Evolutionary conservation across 2,797 vertebrate genomes (phyloP), one percentile per base, ranked within the genome.

Genomic region (Phataginus tricuspis): DNA sequence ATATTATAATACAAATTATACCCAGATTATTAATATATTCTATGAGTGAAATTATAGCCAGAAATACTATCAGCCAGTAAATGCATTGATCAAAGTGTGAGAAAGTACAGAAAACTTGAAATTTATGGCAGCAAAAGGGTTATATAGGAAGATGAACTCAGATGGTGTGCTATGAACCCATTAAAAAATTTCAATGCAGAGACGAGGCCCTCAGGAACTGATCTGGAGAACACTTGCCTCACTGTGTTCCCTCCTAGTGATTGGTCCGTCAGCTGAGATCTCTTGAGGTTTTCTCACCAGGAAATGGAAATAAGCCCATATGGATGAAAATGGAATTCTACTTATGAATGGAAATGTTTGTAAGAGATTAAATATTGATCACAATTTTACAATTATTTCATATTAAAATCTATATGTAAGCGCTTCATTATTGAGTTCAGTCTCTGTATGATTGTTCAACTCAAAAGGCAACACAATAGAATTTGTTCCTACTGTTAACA

Each of bases 311-410:
- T 93, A 97, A 98, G 85, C 42, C 91, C 89, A 93, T 94, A 53
- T 34, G 49, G 74, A 53, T 34, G 74, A 49, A 77, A 34, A 53
- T 23, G 10, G 74, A 77, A 77, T 77, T 75, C 74, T 18, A 75
- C 51, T 75, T 75, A 53, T 31, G 53, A 34, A 75, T 75, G 74
- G 74, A 75, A 51, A 75, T 95, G 90, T 97, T 96, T 96, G 94
- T 94, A 96, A 97, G 96, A 96, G 90, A 97, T 97, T 96, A 97
- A 97, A 97, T 97, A 97, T 97, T 98, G 96, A 97, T 97, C 80
- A 94, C 61, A 88, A 92, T 97, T 97, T 97, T 97, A 94, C 95
- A 97, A 96, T 96, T 96, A 95, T 96, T 98, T 95, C 68, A 83
- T 84, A 96, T 97, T 86, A 95, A 96, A 96, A 97, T 97, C 97